Base-by-base conservation (phyloP, 2,113 vertebrate species). In the Prunella fulvescens region DNA sequence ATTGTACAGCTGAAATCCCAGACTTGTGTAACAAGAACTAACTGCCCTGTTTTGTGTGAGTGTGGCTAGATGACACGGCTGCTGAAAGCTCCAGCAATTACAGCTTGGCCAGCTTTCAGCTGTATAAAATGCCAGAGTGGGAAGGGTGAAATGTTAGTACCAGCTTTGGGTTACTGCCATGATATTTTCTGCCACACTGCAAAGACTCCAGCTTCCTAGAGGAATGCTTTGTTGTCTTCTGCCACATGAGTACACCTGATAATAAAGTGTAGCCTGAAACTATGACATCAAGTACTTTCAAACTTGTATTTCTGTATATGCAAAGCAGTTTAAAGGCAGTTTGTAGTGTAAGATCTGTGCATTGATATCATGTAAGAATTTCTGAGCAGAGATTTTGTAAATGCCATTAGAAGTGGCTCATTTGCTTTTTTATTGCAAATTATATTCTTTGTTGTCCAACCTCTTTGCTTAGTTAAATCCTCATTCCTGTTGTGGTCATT, bases 71-170 rank as follows among this genome's bases (percentile, higher is more conserved):
- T 87, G 95, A 69, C 53, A 44, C 4, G 0, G 31, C 57, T 84
- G 80, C 81, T 79, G 91, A 89, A 79, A 89, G 86, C 94, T 72
- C 42, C 57, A 78, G 94, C 94, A 86, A 64, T 91, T 87, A 53
- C 72, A 95, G 44, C 81, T 61, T 87, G 83, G 95, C 83, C 56
- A 39, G 72, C 69, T 64, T 89, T 84, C 88, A 86, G 80, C 69
- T 71, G 69, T 65, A 69, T 69, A 53, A 93, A 87, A 95, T 91
- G 70, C 84, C 93, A 76, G 48, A 91, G 93, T 86, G 83, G 92
- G 95, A 93, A 81, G 94, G 83, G 83, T 91, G 72, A 96, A 92
- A 95, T 72, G 78, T 74, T 81, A 81, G 77, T 89, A 88, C 81
- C 89, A 87, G 86, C 22, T 86, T 31, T 92, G 95, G 86, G 60